These are phyloP conservation scores for Potamilus streckersoni DNA, from an alignment of 1,140 invertebrate genomes.

Conservation along the genomic window DNA sequence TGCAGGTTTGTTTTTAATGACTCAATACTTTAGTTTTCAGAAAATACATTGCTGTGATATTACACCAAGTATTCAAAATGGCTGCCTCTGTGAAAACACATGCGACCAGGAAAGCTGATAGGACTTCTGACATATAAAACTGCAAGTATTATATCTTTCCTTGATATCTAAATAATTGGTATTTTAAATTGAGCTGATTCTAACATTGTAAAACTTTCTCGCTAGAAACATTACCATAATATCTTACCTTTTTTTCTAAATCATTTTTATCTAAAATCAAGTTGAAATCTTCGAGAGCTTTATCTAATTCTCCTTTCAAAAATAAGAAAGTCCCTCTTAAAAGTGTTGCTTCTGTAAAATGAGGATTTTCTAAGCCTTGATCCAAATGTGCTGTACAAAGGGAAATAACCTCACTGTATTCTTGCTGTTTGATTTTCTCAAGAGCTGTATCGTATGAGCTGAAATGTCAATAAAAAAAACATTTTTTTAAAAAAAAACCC, in stretches of 20 bases:
- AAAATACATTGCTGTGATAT: too few relatives aligned
- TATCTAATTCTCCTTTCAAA: conserved; percentile 78
- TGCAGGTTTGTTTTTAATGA: too few relatives aligned
- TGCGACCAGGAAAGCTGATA: too few relatives aligned
- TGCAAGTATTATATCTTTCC: conserved; percentile 41
- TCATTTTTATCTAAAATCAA: conserved; percentile 48
- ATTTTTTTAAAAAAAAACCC: too few relatives aligned
- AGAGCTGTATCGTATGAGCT: conserved; percentile 73
- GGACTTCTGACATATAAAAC: too few relatives aligned
- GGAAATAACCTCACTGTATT: conserved; percentile 83
- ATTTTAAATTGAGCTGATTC: conserved; percentile 65
- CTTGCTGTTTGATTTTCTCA: conserved; percentile 75
- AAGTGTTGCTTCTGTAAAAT: conserved; percentile 77
- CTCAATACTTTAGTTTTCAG: too few relatives aligned
- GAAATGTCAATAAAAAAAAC: conserved; percentile 13
- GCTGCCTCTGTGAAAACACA: too few relatives aligned
- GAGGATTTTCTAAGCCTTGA: conserved; percentile 60
- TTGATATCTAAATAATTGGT: conserved; percentile 57
- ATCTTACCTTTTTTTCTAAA: conserved; percentile 62
- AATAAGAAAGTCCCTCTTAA: conserved; percentile 87
- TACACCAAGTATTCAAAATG: too few relatives aligned
- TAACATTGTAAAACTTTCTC: too few relatives aligned
- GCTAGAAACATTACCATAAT: neutral
- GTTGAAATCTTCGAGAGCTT: conserved; percentile 79
- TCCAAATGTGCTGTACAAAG: conserved; percentile 86